Evolutionary conservation across 2,113 vertebrate genomes (phyloP).

Genomic region (Proterorhinus semilunaris): DNA sequence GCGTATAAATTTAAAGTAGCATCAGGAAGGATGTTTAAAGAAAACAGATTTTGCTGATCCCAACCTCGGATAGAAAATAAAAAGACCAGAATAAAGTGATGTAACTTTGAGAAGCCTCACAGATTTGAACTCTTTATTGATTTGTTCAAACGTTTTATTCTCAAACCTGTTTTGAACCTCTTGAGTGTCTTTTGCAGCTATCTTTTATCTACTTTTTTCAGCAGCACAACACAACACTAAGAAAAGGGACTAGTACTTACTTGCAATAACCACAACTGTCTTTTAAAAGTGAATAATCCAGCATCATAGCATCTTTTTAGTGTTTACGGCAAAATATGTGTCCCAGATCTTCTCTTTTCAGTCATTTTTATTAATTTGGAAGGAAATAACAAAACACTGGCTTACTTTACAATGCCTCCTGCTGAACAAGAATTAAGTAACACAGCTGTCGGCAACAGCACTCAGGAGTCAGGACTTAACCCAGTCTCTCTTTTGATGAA

Average conservation of each 20-base stretch:
- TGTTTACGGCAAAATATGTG: too few relatives aligned
- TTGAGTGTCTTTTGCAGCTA: background rate
- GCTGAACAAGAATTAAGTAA: background rate
- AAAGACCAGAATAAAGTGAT: background rate
- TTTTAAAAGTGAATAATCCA: background rate
- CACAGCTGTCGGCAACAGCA: background rate
- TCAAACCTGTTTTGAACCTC: conserved; percentile 2
- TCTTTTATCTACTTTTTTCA: conserved; percentile 4
- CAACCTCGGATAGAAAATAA: background rate
- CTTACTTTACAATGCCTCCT: background rate
- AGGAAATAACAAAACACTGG: background rate
- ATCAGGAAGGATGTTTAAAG: background rate
- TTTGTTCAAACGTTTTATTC: conserved; percentile 3
- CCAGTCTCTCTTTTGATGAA: background rate
- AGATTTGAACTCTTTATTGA: background rate
- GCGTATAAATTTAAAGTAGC: background rate
- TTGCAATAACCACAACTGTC: background rate
- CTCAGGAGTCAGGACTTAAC: background rate
- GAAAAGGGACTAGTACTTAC: background rate
- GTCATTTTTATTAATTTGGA: background rate
- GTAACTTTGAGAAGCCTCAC: background rate
- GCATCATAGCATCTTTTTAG: too few relatives aligned
- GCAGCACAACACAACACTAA: background rate
- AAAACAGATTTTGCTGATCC: background rate
- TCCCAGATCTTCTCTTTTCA: background rate